Conservation (phyloP, 30 jellyfish, hydroid and myxozoan genomes). For the Turritopsis dohrnii region DNA sequence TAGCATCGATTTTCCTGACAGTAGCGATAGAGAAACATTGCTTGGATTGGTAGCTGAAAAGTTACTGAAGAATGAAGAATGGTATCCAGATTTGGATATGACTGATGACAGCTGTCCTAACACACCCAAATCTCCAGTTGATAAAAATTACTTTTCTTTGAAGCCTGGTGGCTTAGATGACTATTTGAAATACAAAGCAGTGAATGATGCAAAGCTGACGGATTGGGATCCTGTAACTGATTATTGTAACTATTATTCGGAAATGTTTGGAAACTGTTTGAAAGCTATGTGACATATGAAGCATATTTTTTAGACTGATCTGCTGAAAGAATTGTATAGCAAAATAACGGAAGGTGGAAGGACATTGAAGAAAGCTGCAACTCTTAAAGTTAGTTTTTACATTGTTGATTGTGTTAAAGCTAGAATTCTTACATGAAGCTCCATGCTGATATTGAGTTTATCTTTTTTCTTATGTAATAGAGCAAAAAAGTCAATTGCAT, state of each 20-base stretch:
- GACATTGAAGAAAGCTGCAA: conserved; percentile 1
- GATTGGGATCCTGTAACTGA: conserved; percentile 12
- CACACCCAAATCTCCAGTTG: not conserved
- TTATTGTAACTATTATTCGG: too few relatives aligned
- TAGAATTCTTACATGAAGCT: not conserved
- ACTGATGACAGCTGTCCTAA: not conserved
- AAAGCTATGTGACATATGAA: not conserved
- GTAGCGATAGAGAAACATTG: not conserved
- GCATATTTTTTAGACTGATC: not conserved
- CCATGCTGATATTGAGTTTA: not conserved
- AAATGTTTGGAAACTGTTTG: too few relatives aligned
- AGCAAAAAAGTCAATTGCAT: conserved; percentile 24
- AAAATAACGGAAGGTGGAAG: conserved; percentile 3
- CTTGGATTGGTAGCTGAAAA: not conserved
- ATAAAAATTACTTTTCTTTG: not conserved
- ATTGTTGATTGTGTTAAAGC: not conserved
- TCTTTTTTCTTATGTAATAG: not conserved
- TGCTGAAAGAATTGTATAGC: conserved; percentile 2
- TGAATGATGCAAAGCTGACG: not conserved
- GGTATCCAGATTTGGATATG: not conserved
- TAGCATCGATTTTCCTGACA: conserved; percentile 12
- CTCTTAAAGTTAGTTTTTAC: not conserved
- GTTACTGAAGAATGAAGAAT: not conserved
- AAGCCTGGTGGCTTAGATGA: not conserved
- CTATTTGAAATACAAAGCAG: conserved; percentile 5